These are phyloP conservation scores for Choristoneura fumiferana DNA, from an alignment of 1,140 invertebrate species.

Conservation along the genomic window DNA sequence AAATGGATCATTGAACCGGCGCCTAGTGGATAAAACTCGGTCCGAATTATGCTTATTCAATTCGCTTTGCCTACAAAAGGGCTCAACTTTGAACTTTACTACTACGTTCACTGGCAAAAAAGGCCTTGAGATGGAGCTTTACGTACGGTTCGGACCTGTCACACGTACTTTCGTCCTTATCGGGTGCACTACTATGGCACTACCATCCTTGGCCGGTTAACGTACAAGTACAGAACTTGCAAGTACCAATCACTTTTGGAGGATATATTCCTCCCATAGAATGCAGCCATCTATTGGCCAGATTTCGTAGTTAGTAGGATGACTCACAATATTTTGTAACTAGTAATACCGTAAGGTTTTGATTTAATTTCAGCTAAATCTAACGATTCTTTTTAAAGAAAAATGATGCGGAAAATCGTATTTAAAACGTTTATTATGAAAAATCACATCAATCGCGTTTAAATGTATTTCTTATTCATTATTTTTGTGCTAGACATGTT, in stretches of 20 bases:
- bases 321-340: not conserved
- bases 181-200: constrained; percentile 39
- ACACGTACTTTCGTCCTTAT: constrained; percentile 55
- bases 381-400: too few relatives aligned
- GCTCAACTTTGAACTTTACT: constrained; percentile 12
- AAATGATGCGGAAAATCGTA: too few relatives aligned
- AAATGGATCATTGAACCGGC: constrained; percentile 54
- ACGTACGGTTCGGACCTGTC: constrained; percentile 27
- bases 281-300: constrained; percentile 42
- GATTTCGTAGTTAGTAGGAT: not conserved
- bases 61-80: constrained; percentile 11
- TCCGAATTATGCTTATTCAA: constrained; percentile 27
- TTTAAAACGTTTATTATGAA: too few relatives aligned
- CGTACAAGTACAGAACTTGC: constrained; percentile 39
- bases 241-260: constrained; percentile 48
- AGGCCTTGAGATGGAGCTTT: not conserved
- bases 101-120: constrained; percentile 1
- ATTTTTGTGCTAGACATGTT: too few relatives aligned
- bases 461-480: too few relatives aligned
- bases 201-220: constrained; percentile 53
- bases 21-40: constrained; percentile 24
- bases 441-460: too few relatives aligned
- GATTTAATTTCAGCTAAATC: too few relatives aligned
- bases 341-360: constrained; percentile 12
- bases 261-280: constrained; percentile 28